A percentile compares a stretch with the other conserved stretches of the same genome.
phyloP scores from a whole-genome alignment of 2,797 vertebrate genomes.

The Spinus olivaceus region DNA sequence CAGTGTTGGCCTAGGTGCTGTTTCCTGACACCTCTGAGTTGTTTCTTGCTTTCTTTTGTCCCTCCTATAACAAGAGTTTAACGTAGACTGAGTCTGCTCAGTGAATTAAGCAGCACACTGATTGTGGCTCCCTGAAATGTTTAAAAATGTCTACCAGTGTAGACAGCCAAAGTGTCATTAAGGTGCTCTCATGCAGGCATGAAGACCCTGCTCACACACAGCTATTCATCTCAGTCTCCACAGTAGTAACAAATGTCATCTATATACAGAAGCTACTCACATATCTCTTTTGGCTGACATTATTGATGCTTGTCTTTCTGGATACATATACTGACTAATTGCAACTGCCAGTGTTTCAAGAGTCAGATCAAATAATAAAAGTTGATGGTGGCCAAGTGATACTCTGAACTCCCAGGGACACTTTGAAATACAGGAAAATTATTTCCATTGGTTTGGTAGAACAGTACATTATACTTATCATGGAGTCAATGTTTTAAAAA shows the following conservation, averaged over 20 bases:
- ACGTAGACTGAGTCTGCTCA: not conserved
- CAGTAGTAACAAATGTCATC: slow-evolving; percentile 69
- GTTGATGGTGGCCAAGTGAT: not conserved
- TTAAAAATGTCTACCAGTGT: not conserved
- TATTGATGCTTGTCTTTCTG: slow-evolving; percentile 62
- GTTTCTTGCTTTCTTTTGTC: not conserved
- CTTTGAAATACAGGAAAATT: not conserved
- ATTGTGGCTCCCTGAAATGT: not conserved
- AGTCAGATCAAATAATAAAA: slow-evolving; percentile 51
- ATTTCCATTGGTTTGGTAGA: not conserved
- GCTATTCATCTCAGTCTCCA: slow-evolving; percentile 45
- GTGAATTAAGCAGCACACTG: not conserved
- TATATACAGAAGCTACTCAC: slow-evolving; percentile 71
- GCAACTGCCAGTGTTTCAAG: slow-evolving; percentile 23
- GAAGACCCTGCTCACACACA: slow-evolving; percentile 6
- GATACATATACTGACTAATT: slow-evolving; percentile 52
- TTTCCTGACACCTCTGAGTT: not conserved
- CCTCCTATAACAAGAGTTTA: not conserved
- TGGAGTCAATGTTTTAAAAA: not conserved
- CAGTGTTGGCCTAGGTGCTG: not conserved
- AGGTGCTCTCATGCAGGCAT: not conserved
- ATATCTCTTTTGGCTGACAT: slow-evolving; percentile 70
- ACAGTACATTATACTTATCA: not conserved
- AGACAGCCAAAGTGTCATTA: not conserved
- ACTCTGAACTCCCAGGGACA: not conserved